Conservation (phyloP, 2,888 invertebrate genomes). For the Caenorhabditis wallacei region DNA sequence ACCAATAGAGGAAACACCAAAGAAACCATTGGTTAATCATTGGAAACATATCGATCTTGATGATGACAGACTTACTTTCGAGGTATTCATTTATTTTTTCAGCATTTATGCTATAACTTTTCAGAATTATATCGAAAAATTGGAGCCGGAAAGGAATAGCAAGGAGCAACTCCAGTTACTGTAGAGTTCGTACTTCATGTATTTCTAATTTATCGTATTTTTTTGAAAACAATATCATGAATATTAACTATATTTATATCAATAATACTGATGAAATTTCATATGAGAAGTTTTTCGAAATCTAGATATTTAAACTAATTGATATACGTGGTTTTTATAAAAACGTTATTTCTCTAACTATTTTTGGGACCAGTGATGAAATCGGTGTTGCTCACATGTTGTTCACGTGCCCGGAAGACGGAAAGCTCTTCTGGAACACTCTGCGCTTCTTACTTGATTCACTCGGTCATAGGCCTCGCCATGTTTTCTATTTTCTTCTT, state of each 20-base stretch:
- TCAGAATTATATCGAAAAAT: neutral
- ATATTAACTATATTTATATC: too few relatives aligned
- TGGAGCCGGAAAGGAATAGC: neutral
- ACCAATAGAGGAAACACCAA: neutral
- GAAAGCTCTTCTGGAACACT: conserved; percentile 15
- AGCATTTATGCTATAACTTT: neutral
- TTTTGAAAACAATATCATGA: too few relatives aligned
- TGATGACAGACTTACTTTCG: neutral
- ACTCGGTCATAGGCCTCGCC: neutral
- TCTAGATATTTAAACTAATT: too few relatives aligned
- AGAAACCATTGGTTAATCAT: neutral
- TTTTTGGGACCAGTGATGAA: neutral
- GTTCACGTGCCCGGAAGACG: conserved; percentile 8
- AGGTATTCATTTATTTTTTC: neutral
- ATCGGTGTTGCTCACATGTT: conserved; percentile 22
- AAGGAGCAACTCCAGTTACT: neutral
- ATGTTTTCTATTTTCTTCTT: conserved; percentile 21
- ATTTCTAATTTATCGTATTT: too few relatives aligned
- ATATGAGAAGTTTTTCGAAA: too few relatives aligned
- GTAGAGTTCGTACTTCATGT: too few relatives aligned
- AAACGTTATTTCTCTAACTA: too few relatives aligned
- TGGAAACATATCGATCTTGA: neutral
- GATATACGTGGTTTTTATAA: too few relatives aligned
- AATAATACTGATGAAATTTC: too few relatives aligned
- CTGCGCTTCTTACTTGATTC: conserved; percentile 18